Percentiles rank a stretch among this genome's conserved stretches.
Conservation (phyloP, 1,140 invertebrate genomes). For the Lucilia cuprina region DNA sequence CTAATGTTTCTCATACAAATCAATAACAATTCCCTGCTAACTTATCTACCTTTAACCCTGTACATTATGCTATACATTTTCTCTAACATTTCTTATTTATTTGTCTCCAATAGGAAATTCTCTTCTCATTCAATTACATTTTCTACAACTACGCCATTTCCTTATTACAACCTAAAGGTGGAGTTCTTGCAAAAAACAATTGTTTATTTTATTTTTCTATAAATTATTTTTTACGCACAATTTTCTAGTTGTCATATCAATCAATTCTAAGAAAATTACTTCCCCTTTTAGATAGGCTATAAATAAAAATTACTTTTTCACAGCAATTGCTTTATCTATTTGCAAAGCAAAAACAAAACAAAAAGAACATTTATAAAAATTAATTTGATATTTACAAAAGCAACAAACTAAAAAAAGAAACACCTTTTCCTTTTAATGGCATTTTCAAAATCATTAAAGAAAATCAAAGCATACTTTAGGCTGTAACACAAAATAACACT, state of each 20-base stretch:
- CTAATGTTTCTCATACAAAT: too few relatives aligned
- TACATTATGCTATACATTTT: too few relatives aligned
- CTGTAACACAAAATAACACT: neutral
- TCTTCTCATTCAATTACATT: too few relatives aligned
- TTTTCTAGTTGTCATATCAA: neutral
- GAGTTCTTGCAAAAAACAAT: neutral
- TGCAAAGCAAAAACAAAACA: too few relatives aligned
- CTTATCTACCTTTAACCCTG: too few relatives aligned
- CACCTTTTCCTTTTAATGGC: neutral
- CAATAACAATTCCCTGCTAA: too few relatives aligned
- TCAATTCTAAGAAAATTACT: neutral
- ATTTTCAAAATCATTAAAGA: neutral
- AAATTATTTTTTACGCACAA: neutral
- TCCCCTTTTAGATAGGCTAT: neutral
- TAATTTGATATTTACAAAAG: too few relatives aligned
- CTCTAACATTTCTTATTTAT: too few relatives aligned
- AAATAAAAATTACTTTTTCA: too few relatives aligned
- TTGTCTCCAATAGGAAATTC: too few relatives aligned
- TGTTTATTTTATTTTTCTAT: neutral
- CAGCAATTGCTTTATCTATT: too few relatives aligned
- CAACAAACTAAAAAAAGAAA: neutral
- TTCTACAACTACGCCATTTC: too few relatives aligned
- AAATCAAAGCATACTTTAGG: neutral
- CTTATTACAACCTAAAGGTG: neutral
- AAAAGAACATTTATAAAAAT: neutral